Evolutionary conservation across 2,888 invertebrate species (phyloP), one percentile per base, ranked within the genome.

Genomic region (Matsumyia berberina): DNA sequence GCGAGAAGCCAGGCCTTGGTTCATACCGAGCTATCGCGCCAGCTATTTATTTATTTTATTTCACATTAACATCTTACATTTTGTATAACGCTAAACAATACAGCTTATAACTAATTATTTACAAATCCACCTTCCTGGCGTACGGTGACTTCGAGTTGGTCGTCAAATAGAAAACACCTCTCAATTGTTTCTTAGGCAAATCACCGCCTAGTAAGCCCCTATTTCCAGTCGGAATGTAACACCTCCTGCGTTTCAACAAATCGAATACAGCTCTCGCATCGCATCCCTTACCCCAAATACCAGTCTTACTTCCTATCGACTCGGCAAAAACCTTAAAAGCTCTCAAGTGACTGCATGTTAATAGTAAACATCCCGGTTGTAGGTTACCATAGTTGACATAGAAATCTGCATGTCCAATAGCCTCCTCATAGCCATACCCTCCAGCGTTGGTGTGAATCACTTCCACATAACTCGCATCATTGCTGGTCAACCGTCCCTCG

Each of bases 381-480:
- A 89, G 87, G 55, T 93, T 89, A 8, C 94, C 94, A 35, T 93
- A 94, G 81, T 94, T 94, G 2, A 94, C 92, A 89, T 93, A 94
- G 88, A 94, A 94, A 89, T 94, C 94, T 0, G 92, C 90, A 85
- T 93, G 91, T 0, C 94, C 94, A 88, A 92, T 86, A 0, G 92
- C 88, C 78, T 88, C 89, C 87, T 91, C 91, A 82, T 89, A 90
- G n/a, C 90, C 90, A 79, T 91, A 91, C 29, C 89, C 89, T 42
- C 90, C 90, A 5, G 93, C 94, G 86, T 94, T 94, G 0, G 95
- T 95, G 88, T 96, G 96, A 76, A 96, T 93, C 0, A 95, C 93
- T 88, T 96, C 96, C 0, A 95, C 96, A 88, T 95, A 96, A 46
- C 92, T 90, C 0, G 96, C 96, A 89, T 96, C 96, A 7, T 90